phyloP scores from a whole-genome alignment of 2,113 vertebrate genomes.

The Mystacornis crossleyi region DNA sequence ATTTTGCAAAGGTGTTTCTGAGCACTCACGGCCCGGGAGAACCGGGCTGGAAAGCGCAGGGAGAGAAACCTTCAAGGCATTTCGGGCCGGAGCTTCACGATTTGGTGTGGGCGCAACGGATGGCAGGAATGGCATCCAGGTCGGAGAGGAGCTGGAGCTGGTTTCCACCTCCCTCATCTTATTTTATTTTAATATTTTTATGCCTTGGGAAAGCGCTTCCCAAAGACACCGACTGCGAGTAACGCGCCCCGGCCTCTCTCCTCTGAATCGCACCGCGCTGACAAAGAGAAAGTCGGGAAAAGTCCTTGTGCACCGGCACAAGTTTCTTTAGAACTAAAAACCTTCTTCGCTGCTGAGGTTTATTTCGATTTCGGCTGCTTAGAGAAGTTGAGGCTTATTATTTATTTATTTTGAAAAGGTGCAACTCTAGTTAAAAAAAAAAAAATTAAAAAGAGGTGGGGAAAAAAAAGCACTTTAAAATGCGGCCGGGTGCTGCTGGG shows the following conservation, averaged over 20 bases:
- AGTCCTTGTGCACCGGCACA: not conserved
- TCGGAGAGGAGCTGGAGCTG: not conserved
- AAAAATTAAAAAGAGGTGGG: accelerated
- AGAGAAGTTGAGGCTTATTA: not conserved
- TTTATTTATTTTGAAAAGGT: not conserved
- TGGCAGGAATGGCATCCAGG: not conserved
- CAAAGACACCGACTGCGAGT: not conserved
- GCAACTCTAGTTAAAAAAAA: not conserved
- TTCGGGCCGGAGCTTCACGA: not conserved
- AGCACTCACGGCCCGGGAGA: not conserved
- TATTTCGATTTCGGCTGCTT: not conserved
- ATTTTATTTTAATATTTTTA: not conserved
- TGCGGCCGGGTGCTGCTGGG: not conserved
- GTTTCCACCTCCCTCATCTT: not conserved
- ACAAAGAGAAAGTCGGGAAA: slow-evolving; percentile 42
- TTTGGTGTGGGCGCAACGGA: not conserved
- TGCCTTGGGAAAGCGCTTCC: not conserved
- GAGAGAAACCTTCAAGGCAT: not conserved
- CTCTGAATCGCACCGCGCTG: not conserved
- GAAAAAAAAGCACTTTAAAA: not conserved
- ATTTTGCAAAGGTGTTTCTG: not conserved
- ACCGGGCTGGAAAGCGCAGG: not conserved
- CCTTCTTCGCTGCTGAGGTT: not conserved
- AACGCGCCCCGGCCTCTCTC: not conserved
- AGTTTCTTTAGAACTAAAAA: not conserved